A percentile compares a stretch with the other conserved stretches of the same genome.
Evolutionary conservation across 2,888 invertebrate genomes (phyloP).

Genomic region (Coleophora deauratella): DNA sequence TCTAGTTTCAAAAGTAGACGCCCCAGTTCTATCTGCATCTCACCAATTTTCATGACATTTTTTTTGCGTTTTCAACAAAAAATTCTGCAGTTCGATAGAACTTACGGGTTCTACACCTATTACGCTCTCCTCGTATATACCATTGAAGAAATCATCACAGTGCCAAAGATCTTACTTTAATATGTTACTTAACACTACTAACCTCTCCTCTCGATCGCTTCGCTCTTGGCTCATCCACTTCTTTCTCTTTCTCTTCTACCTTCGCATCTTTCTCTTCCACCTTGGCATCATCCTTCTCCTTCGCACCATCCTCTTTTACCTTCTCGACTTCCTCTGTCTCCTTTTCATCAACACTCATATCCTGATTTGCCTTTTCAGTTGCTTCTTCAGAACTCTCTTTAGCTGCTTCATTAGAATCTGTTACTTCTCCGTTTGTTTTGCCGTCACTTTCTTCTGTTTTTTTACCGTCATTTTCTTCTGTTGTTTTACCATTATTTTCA

Average conservation of each 20-base stretch:
- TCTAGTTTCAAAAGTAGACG: no score
- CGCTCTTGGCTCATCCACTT: constrained; percentile 51
- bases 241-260: constrained; percentile 25
- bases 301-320: constrained; percentile 12
- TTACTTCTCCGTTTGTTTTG: constrained; percentile 6
- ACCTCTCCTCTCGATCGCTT: constrained; percentile 67
- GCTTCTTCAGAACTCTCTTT: constrained; percentile 2
- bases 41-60: no score
- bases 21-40: no score
- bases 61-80: no score
- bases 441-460: constrained; percentile 6
- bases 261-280: constrained; percentile 9
- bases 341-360: neutral
- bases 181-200: constrained; percentile 13
- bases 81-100: no score
- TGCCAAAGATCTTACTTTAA: no score
- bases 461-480: constrained; percentile 12
- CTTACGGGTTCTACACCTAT: no score
- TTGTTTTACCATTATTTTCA: constrained; percentile 10
- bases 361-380: constrained; percentile 13
- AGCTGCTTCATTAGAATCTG: neutral
- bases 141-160: no score
- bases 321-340: constrained; percentile 1
- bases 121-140: no score
- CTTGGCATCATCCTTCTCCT: constrained; percentile 18